Evolutionary conservation across 2,888 invertebrate genomes (phyloP).

Genomic region (Sussaba pulchella): DNA sequence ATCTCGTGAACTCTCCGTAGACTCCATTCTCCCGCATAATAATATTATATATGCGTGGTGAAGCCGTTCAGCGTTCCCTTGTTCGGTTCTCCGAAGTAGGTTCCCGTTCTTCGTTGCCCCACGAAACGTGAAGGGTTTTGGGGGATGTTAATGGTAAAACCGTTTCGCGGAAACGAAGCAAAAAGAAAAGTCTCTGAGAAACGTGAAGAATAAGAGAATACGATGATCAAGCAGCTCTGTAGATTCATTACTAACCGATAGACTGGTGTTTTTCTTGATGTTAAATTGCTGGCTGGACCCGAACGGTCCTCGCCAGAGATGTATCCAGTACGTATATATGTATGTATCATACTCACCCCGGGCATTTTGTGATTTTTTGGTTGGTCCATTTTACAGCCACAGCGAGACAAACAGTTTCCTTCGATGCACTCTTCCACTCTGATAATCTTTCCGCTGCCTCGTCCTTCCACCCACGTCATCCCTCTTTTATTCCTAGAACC

Average conservation of each 20-base stretch:
- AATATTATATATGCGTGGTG: constrained; percentile 48
- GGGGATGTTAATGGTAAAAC: constrained; percentile 62
- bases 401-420: constrained; percentile 42
- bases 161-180: constrained; percentile 19
- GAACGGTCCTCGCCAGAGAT: not conserved
- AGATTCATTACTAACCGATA: constrained; percentile 48
- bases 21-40: constrained; percentile 37
- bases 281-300: not conserved
- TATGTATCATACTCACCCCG: too few relatives aligned
- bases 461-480: constrained; percentile 4
- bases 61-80: constrained; percentile 22
- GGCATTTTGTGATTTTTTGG: too few relatives aligned
- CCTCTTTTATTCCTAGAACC: constrained; percentile 20
- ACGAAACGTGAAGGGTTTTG: constrained; percentile 62
- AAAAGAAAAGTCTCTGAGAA: constrained; percentile 18
- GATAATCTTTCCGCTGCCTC: constrained; percentile 16
- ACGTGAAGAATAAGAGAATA: constrained; percentile 40
- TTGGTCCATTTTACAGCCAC: too few relatives aligned
- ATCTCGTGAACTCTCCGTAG: not conserved
- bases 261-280: constrained; percentile 3
- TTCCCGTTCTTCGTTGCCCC: too few relatives aligned
- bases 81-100: constrained; percentile 11
- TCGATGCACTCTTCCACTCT: constrained; percentile 21
- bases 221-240: constrained; percentile 41
- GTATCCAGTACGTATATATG: constrained; percentile 7